Conservation (phyloP, 2,888 invertebrate species). For the Acleris sparsana region DNA sequence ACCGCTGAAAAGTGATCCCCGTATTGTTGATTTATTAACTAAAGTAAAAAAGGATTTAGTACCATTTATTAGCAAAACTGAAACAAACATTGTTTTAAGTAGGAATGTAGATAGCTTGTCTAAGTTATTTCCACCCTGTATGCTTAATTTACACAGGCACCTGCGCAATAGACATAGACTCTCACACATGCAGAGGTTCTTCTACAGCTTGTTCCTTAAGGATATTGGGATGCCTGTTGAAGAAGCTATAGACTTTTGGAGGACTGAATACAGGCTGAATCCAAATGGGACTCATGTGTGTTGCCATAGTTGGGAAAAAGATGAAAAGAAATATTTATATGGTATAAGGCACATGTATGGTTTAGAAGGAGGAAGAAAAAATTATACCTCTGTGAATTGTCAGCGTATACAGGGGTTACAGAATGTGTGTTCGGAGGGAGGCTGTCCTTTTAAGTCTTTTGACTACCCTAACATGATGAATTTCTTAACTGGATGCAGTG, state of each 20-base stretch:
- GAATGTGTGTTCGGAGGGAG: slow-evolving; percentile 81
- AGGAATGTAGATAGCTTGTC: slow-evolving; percentile 70
- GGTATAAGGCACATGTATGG: slow-evolving; percentile 89
- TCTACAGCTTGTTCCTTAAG: slow-evolving; percentile 88
- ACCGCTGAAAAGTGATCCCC: slow-evolving; percentile 60
- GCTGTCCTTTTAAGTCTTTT: slow-evolving; percentile 86
- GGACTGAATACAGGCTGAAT: slow-evolving; percentile 83
- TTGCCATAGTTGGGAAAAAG: slow-evolving; percentile 85
- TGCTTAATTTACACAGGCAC: slow-evolving; percentile 83
- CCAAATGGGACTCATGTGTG: slow-evolving; percentile 76
- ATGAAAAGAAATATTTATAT: slow-evolving; percentile 85
- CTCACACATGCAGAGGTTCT: slow-evolving; percentile 85
- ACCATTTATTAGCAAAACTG: slow-evolving; percentile 41
- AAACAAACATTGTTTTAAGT: slow-evolving; percentile 50
- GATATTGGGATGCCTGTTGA: slow-evolving; percentile 87
- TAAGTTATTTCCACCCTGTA: slow-evolving; percentile 85
- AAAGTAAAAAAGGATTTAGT: slow-evolving; percentile 54
- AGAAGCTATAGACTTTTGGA: slow-evolving; percentile 87
- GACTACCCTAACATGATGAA: slow-evolving; percentile 68
- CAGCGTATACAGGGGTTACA: slow-evolving; percentile 81
- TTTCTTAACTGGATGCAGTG: slow-evolving; percentile 54
- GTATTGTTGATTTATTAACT: slow-evolving; percentile 61
- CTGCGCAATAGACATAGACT: slow-evolving; percentile 84
- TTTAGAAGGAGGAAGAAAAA: slow-evolving; percentile 86
- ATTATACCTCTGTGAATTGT: slow-evolving; percentile 85